Base-by-base conservation (phyloP, 2,113 vertebrate species). In the Camelus dromedarius region DNA sequence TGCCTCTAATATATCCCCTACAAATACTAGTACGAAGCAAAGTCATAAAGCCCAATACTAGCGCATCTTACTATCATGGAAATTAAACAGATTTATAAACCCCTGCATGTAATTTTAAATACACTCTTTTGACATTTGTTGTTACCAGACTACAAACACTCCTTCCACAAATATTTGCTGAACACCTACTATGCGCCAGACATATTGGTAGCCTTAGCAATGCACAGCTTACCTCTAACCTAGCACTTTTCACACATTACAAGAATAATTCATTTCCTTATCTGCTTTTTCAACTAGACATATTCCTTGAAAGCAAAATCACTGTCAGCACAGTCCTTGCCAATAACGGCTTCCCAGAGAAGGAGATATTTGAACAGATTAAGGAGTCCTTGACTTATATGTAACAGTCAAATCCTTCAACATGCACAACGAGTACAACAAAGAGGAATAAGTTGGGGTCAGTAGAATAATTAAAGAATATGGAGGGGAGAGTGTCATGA, bases 301-400 rank as follows among this genome's bases (percentile, higher is more conserved):
- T 67, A 81, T 18, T 79, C 24, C 79, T 76, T 73, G 24, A 95
- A 94, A 87, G 62, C 24, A 95, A 56, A 89, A 77, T 92, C 24
- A 58, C 24, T 26, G 6, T 54, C 54, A 38, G 32, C 10, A 64
- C 20, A 48, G 42, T 52, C 22, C 58, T 94, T 62, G 38, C n/a
- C 15, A 67, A 11, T 52, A 76, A 72, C 20, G 54, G 88, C 52
- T 62, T 92, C 20, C 35, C 62, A 56, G 32, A 30, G 38, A 87
- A 87, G 28, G 32, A 69, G 30, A 84, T 32, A 56, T 8, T 52
- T 62, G 19, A 69, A 70, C 11, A 32, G 24, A 79, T 69, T 93
- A 54, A 76, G 8, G 46, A 81, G 52, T 58, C 11, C 26, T 46
- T 35, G 30, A 72, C 50, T 69, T 15, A 75, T 0, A 80, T 12